phyloP scores from a whole-genome alignment of 1,140 invertebrate species.

The Whitmania pigra region DNA sequence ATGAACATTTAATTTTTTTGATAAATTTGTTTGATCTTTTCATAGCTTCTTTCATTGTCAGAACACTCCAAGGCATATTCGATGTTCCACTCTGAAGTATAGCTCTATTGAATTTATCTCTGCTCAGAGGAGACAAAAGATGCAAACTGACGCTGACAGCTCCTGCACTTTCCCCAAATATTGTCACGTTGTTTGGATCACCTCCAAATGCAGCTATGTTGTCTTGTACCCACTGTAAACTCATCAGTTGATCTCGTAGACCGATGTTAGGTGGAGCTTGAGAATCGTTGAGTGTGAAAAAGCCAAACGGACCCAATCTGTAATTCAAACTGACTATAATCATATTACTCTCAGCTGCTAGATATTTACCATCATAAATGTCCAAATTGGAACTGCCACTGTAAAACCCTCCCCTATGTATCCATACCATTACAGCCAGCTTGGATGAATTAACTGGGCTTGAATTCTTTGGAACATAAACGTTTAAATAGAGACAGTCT shows the following conservation, averaged over 20 bases:
- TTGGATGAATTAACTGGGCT: slow-evolving; percentile 1
- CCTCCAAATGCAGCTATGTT: slow-evolving; percentile 88
- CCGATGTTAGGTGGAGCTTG: slow-evolving; percentile 89
- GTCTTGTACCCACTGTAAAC: slow-evolving; percentile 59
- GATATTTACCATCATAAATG: slow-evolving; percentile 73
- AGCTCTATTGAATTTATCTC: slow-evolving; percentile 70
- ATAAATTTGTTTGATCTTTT: slow-evolving; percentile 70
- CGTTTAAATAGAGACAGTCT: slow-evolving; percentile 35
- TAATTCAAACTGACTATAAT: slow-evolving; percentile 89
- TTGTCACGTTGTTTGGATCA: slow-evolving; percentile 79
- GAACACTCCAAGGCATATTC: slow-evolving; percentile 66
- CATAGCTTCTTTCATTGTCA: slow-evolving; percentile 68
- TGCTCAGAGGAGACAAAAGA: slow-evolving; percentile 68
- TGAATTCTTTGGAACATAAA: slow-evolving; percentile 28
- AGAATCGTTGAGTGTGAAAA: slow-evolving; percentile 73
- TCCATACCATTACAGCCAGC: slow-evolving; percentile 20
- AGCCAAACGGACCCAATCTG: slow-evolving; percentile 74
- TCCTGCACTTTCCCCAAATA: slow-evolving; percentile 91
- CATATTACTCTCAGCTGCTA: slow-evolving; percentile 66
- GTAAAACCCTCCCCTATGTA: slow-evolving; percentile 86
- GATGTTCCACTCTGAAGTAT: slow-evolving; percentile 50
- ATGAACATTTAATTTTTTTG: no score
- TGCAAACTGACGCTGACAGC: slow-evolving; percentile 83
- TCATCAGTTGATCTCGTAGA: slow-evolving; percentile 62
- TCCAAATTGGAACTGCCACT: slow-evolving; percentile 74